Percentiles rank a stretch among this genome's conserved stretches.
These are phyloP conservation scores for Atractosteus spatula DNA, from an alignment of 2,113 vertebrate species.

Conservation along the genomic window DNA sequence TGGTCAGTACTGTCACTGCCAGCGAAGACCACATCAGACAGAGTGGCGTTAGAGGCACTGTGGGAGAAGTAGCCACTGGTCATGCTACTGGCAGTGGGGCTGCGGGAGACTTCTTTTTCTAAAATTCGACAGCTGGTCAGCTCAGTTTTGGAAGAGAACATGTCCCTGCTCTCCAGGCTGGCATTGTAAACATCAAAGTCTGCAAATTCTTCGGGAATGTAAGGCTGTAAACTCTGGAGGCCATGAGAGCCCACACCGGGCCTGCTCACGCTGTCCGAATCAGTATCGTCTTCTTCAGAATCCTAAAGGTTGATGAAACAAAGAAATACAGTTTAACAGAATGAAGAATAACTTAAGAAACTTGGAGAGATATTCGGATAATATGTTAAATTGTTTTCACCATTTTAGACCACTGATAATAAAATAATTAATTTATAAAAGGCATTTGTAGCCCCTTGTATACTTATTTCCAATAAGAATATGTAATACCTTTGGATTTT, in stretches of 20 bases:
- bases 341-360: no score
- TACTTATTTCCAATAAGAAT: no score
- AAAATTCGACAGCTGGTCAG: conserved; percentile 55
- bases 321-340: no score
- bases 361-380: no score
- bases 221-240: conserved; percentile 66
- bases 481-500: no score
- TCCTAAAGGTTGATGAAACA: conserved; percentile 61
- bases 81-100: conserved; percentile 92
- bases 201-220: conserved; percentile 90
- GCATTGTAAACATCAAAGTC: conserved; percentile 98
- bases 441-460: no score
- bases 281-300: conserved; percentile 85
- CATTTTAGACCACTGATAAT: no score
- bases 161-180: conserved; percentile 79
- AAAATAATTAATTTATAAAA: no score
- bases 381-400: no score
- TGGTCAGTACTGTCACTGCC: conserved; percentile 89
- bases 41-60: conserved; percentile 90
- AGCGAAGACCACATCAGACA: conserved; percentile 86
- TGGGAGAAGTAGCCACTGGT: conserved; percentile 97
- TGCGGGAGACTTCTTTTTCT: conserved; percentile 83
- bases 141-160: conserved; percentile 70
- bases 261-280: conserved; percentile 55
- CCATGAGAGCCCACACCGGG: conserved; percentile 57